phyloP scores from a whole-genome alignment of 2,113 vertebrate species.

The Hippocampus barbouri region DNA sequence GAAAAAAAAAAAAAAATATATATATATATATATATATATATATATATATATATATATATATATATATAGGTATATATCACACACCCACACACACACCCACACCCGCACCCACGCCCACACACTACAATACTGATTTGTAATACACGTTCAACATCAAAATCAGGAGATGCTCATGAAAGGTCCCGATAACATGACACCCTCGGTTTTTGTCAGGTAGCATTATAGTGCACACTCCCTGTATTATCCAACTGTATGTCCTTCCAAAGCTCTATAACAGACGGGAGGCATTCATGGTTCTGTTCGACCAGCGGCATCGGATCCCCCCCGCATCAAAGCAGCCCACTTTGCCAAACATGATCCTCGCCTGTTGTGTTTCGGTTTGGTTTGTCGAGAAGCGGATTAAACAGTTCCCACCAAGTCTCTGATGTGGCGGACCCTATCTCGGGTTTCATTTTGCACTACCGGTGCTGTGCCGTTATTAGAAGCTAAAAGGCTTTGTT shows the following conservation, averaged over 20 bases:
- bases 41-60: no score
- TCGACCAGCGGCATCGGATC: constrained; percentile 57
- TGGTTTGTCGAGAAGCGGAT: constrained; percentile 64
- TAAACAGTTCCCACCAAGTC: constrained; percentile 68
- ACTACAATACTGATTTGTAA: no score
- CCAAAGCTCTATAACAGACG: constrained; percentile 40
- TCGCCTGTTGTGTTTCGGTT: constrained; percentile 64
- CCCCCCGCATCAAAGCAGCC: constrained; percentile 58
- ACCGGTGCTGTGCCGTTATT: constrained; percentile 59
- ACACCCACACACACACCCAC: no score
- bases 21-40: not conserved
- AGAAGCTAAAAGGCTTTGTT: constrained; percentile 70
- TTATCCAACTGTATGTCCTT: constrained; percentile 61
- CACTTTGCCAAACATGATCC: constrained; percentile 71
- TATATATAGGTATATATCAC: no score
- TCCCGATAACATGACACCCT: not conserved
- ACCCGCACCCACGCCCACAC: no score
- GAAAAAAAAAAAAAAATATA: not conserved
- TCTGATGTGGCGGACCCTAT: constrained; percentile 68
- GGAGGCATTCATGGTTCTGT: constrained; percentile 24
- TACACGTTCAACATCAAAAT: not conserved
- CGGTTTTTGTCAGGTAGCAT: constrained; percentile 17
- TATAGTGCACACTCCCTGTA: constrained; percentile 33
- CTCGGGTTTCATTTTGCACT: constrained; percentile 66
- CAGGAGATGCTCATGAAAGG: not conserved